Base-by-base conservation (phyloP, 2,797 vertebrate genomes). In the Pachyuromys duprasi region DNA sequence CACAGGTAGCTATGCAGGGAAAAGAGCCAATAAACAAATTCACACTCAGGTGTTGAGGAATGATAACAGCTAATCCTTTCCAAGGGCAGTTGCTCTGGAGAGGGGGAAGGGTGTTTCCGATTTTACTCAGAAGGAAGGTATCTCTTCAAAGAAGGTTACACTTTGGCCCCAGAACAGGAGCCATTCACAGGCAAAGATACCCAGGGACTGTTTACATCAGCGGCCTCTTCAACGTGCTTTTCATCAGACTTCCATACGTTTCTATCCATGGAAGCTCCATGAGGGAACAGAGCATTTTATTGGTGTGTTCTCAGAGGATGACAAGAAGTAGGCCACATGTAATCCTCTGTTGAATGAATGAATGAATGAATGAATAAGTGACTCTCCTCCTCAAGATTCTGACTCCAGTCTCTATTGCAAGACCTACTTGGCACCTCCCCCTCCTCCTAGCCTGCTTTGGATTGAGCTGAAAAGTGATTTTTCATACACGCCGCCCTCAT, bases 381-480 rank as follows among this genome's bases (percentile, higher is more conserved):
- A 49, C 49, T 84, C 45, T 26, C 81, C 15, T 26, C 65, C 74
- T 81, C 13, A 74, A 72, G 53, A 90, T 13, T 2, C 36, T 83
- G 87, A 39, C 60, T 95, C 84, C 67, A 14, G 57, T 95, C 86
- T 90, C 75, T 53, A 87, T n/a, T n/a, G 69, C n/a, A 55, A 94
- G 74, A 79, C 31, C 26, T 0, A 5, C 53, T 88, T 0, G 0
- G 55, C 0, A 7, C 63, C 88, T 76, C 17, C 81, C 89, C 55
- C 49, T 96, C 81, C 84, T 70, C 18, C 81, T 69, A 78, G 81
- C 65, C 75, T 93, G 94, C 96, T 92, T 95, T 70, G 82, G 89
- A 94, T 92, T 93, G 96, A 97, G 79, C 91, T 95, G 93, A 95
- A 97, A 97, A 97, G 96, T 97, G 92, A 96, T 96, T 97, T 96